A percentile compares a stretch with the other conserved stretches of the same genome.
Conservation (phyloP, 1,140 invertebrate genomes). For the Achatina immaculata region DNA sequence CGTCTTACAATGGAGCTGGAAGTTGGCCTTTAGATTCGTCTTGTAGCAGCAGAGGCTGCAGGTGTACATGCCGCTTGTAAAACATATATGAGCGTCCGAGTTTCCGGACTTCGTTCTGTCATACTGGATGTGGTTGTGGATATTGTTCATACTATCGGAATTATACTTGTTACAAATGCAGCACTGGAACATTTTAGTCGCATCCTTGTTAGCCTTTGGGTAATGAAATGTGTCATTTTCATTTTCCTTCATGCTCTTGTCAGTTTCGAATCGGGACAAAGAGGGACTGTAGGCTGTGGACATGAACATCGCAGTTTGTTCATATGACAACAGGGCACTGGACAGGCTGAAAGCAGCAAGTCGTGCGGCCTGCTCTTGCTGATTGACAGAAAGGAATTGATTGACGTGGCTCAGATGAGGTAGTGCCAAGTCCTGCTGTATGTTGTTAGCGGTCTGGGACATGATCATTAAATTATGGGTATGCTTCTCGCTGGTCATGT, state of each 20-base stretch:
- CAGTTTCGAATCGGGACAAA: slow-evolving; percentile 45
- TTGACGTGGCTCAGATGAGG: slow-evolving; percentile 61
- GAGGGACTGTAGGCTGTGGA: slow-evolving; percentile 25
- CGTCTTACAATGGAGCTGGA: slow-evolving; percentile 99
- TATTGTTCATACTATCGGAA: slow-evolving; percentile 89
- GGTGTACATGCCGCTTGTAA: slow-evolving; percentile 92
- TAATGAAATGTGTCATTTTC: slow-evolving; percentile 72
- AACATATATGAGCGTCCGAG: slow-evolving; percentile 83
- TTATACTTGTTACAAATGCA: slow-evolving; percentile 93
- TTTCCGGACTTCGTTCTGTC: slow-evolving; percentile 87
- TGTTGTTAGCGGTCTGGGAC: slow-evolving; percentile 96
- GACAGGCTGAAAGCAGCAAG: slow-evolving; percentile 55
- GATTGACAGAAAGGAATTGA: slow-evolving; percentile 76
- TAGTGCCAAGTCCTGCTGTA: slow-evolving; percentile 79
- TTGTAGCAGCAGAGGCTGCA: slow-evolving; percentile 99
- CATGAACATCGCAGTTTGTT: slow-evolving; percentile 50
- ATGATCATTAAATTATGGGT: slow-evolving; percentile 95
- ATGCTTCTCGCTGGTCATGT: slow-evolving; percentile 98
- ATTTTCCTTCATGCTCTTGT: slow-evolving; percentile 65
- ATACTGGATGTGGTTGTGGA: slow-evolving; percentile 90
- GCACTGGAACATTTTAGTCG: slow-evolving; percentile 88
- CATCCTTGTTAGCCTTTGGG: slow-evolving; percentile 72
- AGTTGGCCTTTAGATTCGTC: slow-evolving; percentile 98
- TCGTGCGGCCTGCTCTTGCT: slow-evolving; percentile 55
- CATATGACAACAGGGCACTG: slow-evolving; percentile 52